Percentiles rank a stretch among this genome's conserved stretches.
Evolutionary conservation across 2,888 invertebrate species (phyloP).

Genomic region (Lycaena phlaeas): DNA sequence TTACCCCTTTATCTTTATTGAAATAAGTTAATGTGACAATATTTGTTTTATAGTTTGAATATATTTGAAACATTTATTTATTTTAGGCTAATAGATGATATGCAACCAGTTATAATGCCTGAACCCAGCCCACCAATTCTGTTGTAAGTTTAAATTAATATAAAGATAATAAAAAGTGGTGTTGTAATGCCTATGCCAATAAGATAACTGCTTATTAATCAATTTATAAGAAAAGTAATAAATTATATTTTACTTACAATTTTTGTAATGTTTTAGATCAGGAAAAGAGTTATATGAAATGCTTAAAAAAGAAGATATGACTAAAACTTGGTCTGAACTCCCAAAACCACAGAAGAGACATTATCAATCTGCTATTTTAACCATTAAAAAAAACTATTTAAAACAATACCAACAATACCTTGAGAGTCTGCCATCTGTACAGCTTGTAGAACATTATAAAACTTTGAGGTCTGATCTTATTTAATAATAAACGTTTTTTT

Average conservation of each 20-base stretch:
- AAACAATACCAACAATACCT: constrained; percentile 43
- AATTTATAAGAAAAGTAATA: too few relatives aligned
- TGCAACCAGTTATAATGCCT: neutral
- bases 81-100: neutral
- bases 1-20: too few relatives aligned
- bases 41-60: too few relatives aligned
- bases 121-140: constrained; percentile 16
- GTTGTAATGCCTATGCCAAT: too few relatives aligned
- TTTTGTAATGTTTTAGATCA: too few relatives aligned
- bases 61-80: too few relatives aligned
- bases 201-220: too few relatives aligned
- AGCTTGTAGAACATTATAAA: constrained; percentile 42
- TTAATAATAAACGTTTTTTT: neutral
- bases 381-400: constrained; percentile 46
- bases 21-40: too few relatives aligned
- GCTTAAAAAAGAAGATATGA: constrained; percentile 25
- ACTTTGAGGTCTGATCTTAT: constrained; percentile 17
- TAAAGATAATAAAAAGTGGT: too few relatives aligned
- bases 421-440: constrained; percentile 37
- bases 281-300: constrained; percentile 41
- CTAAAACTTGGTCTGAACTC: constrained; percentile 30
- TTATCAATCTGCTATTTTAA: constrained; percentile 34
- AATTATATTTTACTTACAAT: too few relatives aligned
- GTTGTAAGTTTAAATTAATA: constrained; percentile 16
- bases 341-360: constrained; percentile 27